Base-by-base conservation (phyloP, 2,888 invertebrate species). In the Melanostoma mellinum region DNA sequence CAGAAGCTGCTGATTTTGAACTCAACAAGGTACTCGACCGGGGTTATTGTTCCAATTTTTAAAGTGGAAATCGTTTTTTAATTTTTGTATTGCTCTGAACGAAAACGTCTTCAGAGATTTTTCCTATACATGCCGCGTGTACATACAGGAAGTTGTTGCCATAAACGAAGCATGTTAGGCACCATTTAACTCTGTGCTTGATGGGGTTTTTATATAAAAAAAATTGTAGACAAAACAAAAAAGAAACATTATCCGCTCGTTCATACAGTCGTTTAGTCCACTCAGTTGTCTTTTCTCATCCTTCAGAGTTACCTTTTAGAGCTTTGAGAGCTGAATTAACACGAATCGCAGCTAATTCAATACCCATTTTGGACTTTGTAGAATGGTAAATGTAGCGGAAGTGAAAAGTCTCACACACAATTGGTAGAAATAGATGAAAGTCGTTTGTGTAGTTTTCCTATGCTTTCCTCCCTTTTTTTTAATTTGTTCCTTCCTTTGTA, bases 21-120 rank as follows among this genome's bases (percentile, higher is more conserved):
- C 60, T 75, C 52, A 40, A 48, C 48, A 61, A 63, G 55, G 76
- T 69, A 61, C 69, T 58, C 71, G 71, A 71, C 63, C 63, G 56
- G 55, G 76, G 71, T 77, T 65, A 77, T 71, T 77, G 71, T 71
- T 71, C 71, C 63, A 77, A 77, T 77, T 77, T 38, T 46, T 44
- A 9, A 63, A 71, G 71, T 77, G 42, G 63, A 63, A 77, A 77
- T 77, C 61, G 46, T 71, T 52, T 71, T 48, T 35, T 44, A 10
- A 38, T 60, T 46, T 52, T 42, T 5, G 6, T 35, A 58, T 58
- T 60, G 42, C 38, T 6, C 6, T 0, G 8, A 48, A 10, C 40
- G 30, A 61, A 69, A 65, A 32, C 40, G 63, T 61, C 68, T 77
- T 63, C 20, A 8, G 50, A 63, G 56, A 77, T 56, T 56, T 63